Conservation (phyloP, 1,140 invertebrate species). For the Zaprionus camerounensis region DNA sequence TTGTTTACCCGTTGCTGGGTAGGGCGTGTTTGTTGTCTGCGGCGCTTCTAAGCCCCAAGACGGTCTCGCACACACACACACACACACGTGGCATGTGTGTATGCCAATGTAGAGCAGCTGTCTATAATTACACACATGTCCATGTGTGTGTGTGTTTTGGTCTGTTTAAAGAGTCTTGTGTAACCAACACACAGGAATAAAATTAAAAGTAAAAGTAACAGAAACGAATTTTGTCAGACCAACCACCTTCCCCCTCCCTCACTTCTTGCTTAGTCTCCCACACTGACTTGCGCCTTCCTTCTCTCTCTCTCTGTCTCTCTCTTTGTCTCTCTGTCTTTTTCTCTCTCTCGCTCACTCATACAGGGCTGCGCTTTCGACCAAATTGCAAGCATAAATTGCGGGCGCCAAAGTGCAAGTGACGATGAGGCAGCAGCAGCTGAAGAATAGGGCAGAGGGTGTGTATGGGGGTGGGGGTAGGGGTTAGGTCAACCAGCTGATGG, state of each 20-base stretch:
- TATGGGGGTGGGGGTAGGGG: too few relatives aligned
- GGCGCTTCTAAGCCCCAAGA: conserved; percentile 42
- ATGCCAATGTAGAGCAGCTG: conserved; percentile 52
- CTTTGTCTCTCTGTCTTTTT: background rate
- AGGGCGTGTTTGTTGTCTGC: conserved; percentile 13
- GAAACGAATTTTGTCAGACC: conserved; percentile 26
- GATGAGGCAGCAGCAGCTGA: conserved; percentile 20
- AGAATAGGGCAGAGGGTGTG: background rate
- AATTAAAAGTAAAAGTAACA: conserved; percentile 51
- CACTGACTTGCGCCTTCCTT: too few relatives aligned
- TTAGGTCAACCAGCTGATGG: conserved; percentile 24
- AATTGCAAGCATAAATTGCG: conserved; percentile 53
- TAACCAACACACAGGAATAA: conserved; percentile 50
- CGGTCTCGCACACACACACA: conserved; percentile 27
- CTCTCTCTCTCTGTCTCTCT: background rate
- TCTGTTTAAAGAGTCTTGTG: conserved; percentile 54
- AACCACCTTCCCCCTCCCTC: background rate
- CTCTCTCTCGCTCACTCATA: background rate
- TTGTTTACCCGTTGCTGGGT: conserved; percentile 38
- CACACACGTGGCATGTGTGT: conserved; percentile 4
- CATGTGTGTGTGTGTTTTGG: conserved; percentile 22
- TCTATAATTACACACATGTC: conserved; percentile 42
- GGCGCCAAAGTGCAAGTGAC: conserved; percentile 49
- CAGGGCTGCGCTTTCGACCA: conserved; percentile 16
- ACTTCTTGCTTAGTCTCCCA: background rate